Evolutionary conservation across 2,888 invertebrate species (phyloP), one percentile per base, ranked within the genome.

Genomic region (Mythimna vitellina): DNA sequence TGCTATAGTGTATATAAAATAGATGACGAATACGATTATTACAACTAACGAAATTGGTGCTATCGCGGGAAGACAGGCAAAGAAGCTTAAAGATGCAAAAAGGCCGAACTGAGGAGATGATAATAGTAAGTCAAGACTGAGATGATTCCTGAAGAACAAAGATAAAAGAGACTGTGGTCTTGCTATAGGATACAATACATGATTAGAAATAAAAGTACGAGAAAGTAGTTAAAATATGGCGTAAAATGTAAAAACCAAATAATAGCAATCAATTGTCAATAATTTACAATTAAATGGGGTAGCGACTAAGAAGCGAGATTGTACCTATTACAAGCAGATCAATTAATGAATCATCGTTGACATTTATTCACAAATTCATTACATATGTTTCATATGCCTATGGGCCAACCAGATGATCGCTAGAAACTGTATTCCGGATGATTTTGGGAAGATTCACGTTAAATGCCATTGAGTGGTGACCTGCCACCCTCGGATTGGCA

Each of bases 401-500:
- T n/a, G 22, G 17, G 20, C 14, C 12, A 60, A 22, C 22, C 60
- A 22, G 14, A 38, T 54, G 35, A 22, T 54, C 46, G 53, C n/a
- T 64, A 80, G 3, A 57, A 53, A 65, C 29, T 49, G 54, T 38
- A 29, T 60, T 66, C 42, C 35, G 12, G 12, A 54, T n/a, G 35
- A 71, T 61, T 58, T 80, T 76, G 49, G 35, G 38, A 58, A 65
- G 42, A 49, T 56, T 25, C 22, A 46, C 14, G 22, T 53, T 25
- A 17, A 29, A 63, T 38, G 20, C 29, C 20, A 54, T 49, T 64
- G 29, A 64, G 35, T 60, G 60, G 20, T 38, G 29, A 61, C 10
- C 51, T 58, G 62, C 20, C 54, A 14, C 32, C 35, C 46, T 56
- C 67, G 61, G 6, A 29, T 67, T 53, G 29, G 53, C 53, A 67